Evolutionary conservation across 2,888 invertebrate species (phyloP).

Genomic region (Amphipoea lucens): DNA sequence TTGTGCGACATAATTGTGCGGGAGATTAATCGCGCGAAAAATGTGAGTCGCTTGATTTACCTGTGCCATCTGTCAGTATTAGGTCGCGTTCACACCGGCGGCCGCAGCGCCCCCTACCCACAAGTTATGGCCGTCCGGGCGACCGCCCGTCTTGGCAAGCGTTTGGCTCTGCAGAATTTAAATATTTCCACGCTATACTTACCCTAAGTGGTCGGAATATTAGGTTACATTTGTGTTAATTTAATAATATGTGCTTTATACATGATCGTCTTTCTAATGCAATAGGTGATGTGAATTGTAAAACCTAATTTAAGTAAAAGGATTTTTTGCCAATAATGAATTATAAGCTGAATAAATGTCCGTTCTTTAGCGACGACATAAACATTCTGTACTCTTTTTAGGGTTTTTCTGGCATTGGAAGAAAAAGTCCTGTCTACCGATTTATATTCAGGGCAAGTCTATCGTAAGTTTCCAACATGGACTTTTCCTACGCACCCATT

Average conservation of each 20-base stretch:
- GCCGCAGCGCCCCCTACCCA: constrained; percentile 29
- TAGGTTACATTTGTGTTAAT: constrained; percentile 52
- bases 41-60: constrained; percentile 78
- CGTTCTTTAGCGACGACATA: background rate
- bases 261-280: constrained; percentile 7
- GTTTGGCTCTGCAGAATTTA: constrained; percentile 56
- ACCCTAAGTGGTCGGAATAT: constrained; percentile 55
- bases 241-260: constrained; percentile 36
- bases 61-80: constrained; percentile 78
- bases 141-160: constrained; percentile 55
- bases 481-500: background rate
- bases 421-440: background rate
- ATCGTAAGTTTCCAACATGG: constrained; percentile 4
- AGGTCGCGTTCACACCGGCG: constrained; percentile 63
- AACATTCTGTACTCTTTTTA: background rate
- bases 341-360: background rate
- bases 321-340: background rate
- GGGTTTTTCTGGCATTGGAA: background rate
- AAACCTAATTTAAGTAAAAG: constrained; percentile 13
- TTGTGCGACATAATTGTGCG: constrained; percentile 70
- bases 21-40: constrained; percentile 73
- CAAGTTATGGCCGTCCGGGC: constrained; percentile 36
- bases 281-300: constrained; percentile 22
- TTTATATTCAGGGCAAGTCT: constrained; percentile 13
- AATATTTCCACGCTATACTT: constrained; percentile 57